These are phyloP conservation scores for Ennomos fuscantarius DNA, from an alignment of 2,888 invertebrate species.

Conservation along the genomic window DNA sequence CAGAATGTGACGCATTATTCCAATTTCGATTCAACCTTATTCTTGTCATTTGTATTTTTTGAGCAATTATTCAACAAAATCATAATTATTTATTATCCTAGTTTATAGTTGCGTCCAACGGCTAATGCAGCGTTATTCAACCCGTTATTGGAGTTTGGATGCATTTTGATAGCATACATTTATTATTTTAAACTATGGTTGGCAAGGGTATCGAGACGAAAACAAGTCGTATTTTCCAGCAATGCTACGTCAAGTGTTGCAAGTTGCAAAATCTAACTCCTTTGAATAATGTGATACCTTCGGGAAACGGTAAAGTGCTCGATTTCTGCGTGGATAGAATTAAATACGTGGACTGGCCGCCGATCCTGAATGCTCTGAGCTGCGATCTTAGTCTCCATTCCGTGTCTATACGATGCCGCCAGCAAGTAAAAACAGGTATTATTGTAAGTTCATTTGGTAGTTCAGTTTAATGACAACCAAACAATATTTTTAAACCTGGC, in stretches of 20 bases:
- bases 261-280: conserved; percentile 79
- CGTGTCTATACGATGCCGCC: conserved; percentile 87
- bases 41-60: conserved; percentile 59
- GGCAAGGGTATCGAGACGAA: conserved; percentile 72
- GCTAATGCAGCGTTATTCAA: conserved; percentile 45
- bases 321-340: conserved; percentile 91
- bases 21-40: conserved; percentile 37
- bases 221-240: conserved; percentile 77
- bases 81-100: conserved; percentile 46
- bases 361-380: conserved; percentile 89
- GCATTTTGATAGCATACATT: conserved; percentile 54
- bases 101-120: conserved; percentile 52
- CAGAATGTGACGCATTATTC: conserved; percentile 26
- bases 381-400: conserved; percentile 89
- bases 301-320: conserved; percentile 80
- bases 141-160: conserved; percentile 44
- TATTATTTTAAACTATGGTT: conserved; percentile 64
- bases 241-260: conserved; percentile 81
- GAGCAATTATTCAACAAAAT: conserved; percentile 61
- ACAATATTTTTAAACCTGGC: not conserved
- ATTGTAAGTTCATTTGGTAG: no score
- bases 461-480: no score
- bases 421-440: conserved; percentile 77
- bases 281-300: conserved; percentile 67
- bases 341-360: conserved; percentile 90